These are phyloP conservation scores for Dasypolia templi DNA, from an alignment of 2,888 invertebrate genomes.

Conservation along the genomic window DNA sequence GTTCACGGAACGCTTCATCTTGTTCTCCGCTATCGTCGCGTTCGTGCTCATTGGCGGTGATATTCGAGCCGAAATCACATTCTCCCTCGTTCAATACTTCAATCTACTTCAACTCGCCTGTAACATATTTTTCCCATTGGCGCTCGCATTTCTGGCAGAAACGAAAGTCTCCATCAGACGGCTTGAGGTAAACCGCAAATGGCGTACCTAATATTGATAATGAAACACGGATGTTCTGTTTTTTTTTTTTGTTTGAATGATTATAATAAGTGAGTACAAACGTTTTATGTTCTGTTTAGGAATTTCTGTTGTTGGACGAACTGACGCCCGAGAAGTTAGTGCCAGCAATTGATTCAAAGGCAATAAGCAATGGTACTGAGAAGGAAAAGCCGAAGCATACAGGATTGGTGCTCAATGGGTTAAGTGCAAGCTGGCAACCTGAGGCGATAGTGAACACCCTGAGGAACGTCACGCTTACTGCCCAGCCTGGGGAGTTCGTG, in stretches of 20 bases:
- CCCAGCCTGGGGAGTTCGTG: conserved; percentile 90
- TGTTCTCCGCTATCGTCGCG: conserved; percentile 94
- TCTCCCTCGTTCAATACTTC: conserved; percentile 94
- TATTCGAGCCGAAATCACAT: conserved; percentile 92
- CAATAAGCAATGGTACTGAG: conserved; percentile 73
- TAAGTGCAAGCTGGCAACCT: conserved; percentile 86
- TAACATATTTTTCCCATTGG: conserved; percentile 92
- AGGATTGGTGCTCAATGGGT: conserved; percentile 79
- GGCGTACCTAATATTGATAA: neutral
- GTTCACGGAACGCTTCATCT: conserved; percentile 95
- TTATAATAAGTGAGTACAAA: neutral
- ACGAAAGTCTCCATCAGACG: conserved; percentile 91
- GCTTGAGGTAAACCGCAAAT: conserved; percentile 87
- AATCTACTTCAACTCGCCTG: conserved; percentile 93
- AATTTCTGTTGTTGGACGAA: conserved; percentile 86
- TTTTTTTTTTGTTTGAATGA: conserved; percentile 10
- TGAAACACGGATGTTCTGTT: conserved; percentile 15
- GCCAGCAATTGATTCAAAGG: conserved; percentile 68
- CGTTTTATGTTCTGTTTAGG: conserved; percentile 72
- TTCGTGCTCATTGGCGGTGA: conserved; percentile 92
- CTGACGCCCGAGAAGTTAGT: conserved; percentile 73
- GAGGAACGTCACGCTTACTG: conserved; percentile 87
- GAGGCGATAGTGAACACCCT: conserved; percentile 90
- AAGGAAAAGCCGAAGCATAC: conserved; percentile 76
- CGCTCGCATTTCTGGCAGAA: conserved; percentile 91